Evolutionary conservation across 2,888 invertebrate genomes (phyloP).

Genomic region (Phorcus lineatus): DNA sequence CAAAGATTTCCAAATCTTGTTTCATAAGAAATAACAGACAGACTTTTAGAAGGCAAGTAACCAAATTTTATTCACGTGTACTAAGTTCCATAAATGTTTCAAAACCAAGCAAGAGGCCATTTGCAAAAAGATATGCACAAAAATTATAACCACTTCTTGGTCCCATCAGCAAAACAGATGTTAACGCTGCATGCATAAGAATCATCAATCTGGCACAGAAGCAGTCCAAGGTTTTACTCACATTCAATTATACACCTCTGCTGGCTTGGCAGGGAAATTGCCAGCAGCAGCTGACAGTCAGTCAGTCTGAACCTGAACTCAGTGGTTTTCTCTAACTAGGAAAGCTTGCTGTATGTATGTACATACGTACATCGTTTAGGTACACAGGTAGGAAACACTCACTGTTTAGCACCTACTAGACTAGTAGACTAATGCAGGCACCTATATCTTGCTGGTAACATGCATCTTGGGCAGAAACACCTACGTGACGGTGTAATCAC

Average conservation of each 20-base stretch:
- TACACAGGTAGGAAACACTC: not conserved
- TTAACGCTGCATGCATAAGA: not conserved
- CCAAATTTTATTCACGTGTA: constrained; percentile 20
- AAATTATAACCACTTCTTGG: not conserved
- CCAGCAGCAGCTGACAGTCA: no score
- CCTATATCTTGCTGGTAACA: not conserved
- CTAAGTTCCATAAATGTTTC: constrained; percentile 14
- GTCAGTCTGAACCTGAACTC: no score
- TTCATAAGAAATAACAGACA: not conserved
- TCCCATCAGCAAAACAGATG: constrained; percentile 1
- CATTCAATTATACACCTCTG: no score
- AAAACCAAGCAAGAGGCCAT: not conserved
- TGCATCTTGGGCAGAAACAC: not conserved
- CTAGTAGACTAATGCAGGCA: not conserved
- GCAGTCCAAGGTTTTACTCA: no score
- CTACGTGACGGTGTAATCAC: not conserved
- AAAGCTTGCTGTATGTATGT: no score
- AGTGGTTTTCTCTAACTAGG: no score
- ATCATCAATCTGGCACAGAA: not conserved
- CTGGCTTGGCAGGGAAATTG: no score
- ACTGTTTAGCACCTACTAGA: not conserved
- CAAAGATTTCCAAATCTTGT: no score
- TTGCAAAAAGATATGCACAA: constrained; percentile 15
- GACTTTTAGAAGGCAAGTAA: constrained; percentile 1
- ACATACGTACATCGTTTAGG: no score